These are phyloP conservation scores for Phrynocephalus forsythii DNA, from an alignment of 2,797 vertebrate species.

Conservation along the genomic window DNA sequence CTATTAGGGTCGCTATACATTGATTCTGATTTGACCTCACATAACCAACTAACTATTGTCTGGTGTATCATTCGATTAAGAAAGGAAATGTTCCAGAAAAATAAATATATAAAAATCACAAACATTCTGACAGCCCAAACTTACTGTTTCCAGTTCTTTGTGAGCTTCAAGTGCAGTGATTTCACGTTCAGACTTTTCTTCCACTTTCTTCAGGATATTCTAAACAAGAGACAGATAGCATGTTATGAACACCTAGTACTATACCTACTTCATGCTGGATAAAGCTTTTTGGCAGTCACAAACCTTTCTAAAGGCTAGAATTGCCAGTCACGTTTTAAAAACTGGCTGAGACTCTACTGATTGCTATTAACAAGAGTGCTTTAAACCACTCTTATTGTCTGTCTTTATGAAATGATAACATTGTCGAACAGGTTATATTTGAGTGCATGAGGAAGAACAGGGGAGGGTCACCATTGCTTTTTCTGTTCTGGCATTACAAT, in stretches of 20 bases:
- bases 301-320: slow-evolving; percentile 40
- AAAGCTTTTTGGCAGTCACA: slow-evolving; percentile 11
- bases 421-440: background rate
- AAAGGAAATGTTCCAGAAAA: background rate
- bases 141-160: slow-evolving; percentile 90
- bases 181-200: slow-evolving; percentile 90
- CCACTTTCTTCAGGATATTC: slow-evolving; percentile 96
- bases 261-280: slow-evolving; percentile 17
- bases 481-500: background rate
- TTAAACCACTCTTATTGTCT: background rate
- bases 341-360: slow-evolving; percentile 27
- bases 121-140: slow-evolving; percentile 40
- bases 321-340: slow-evolving; percentile 30
- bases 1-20: no score
- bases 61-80: no score
- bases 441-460: background rate
- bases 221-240: slow-evolving; percentile 62
- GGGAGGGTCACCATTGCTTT: background rate
- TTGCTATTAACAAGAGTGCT: background rate
- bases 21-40: no score
- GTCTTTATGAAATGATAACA: background rate
- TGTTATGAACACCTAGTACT: slow-evolving; percentile 27
- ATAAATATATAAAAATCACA: background rate
- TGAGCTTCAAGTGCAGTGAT: slow-evolving; percentile 89
- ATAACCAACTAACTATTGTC: no score